phyloP scores from a whole-genome alignment of 1,140 invertebrate species.

The Pogonus chalceus region DNA sequence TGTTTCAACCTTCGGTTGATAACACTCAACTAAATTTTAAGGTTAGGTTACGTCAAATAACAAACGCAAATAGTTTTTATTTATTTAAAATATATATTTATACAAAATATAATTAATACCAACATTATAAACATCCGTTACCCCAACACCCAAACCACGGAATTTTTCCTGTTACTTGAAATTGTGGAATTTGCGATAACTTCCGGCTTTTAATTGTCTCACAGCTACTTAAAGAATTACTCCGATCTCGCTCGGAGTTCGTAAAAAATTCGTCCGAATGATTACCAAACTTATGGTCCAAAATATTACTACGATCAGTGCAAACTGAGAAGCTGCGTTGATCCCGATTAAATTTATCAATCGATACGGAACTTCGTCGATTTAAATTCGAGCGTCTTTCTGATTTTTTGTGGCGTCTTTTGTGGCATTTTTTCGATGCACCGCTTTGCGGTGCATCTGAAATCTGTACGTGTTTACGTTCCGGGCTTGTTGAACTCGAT shows the following conservation, averaged over 20 bases:
- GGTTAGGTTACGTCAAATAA: too few species aligned
- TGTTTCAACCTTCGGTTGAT: too few species aligned
- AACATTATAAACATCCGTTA: slow-evolving; percentile 70
- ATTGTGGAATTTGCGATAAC: slow-evolving; percentile 43
- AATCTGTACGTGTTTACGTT: slow-evolving; percentile 24
- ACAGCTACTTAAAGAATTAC: slow-evolving; percentile 53
- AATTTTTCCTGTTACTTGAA: slow-evolving; percentile 49
- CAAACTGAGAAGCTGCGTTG: slow-evolving; percentile 30
- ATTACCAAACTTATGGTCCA: slow-evolving; percentile 19
- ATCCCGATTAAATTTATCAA: slow-evolving; percentile 20
- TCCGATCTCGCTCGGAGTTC: slow-evolving; percentile 56
- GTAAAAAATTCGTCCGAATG: slow-evolving; percentile 19
- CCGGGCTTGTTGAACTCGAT: slow-evolving; percentile 28
- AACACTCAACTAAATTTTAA: too few species aligned
- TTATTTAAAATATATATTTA: too few species aligned
- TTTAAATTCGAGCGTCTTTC: slow-evolving; percentile 15
- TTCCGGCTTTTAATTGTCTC: slow-evolving; percentile 42
- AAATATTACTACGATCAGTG: slow-evolving; percentile 28
- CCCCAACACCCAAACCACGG: slow-evolving; percentile 86
- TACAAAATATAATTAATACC: too few species aligned
- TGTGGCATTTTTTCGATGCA: slow-evolving; percentile 21
- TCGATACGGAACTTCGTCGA: slow-evolving; percentile 19
- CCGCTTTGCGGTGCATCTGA: slow-evolving; percentile 19
- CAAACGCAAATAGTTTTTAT: too few species aligned
- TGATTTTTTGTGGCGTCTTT: slow-evolving; percentile 26